Evolutionary conservation across 2,888 invertebrate genomes (phyloP), one percentile per base, ranked within the genome.

Genomic region (Kryphioiulus occultus): DNA sequence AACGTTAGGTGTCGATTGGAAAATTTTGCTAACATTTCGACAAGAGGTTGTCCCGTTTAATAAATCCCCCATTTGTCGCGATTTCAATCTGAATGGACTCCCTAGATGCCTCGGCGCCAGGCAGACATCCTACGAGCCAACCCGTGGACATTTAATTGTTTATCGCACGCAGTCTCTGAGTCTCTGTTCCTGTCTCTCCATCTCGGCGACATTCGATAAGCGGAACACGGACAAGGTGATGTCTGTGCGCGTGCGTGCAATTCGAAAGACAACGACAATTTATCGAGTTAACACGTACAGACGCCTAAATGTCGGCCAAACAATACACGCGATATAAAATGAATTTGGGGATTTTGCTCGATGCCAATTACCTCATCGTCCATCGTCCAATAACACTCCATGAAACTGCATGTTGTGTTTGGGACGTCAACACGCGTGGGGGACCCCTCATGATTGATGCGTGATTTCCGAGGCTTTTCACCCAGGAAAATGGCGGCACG

Each of bases 391-490:
- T 26, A 68, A 68, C 3, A 68, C 68, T 68, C 26, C 19, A 68
- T 68, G 7, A 3, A 5, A 9, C 68, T 22, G 10, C 22, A 26
- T 26, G n/a, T 26, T 26, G 3, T 68, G 68, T 9, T 68, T 68
- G 22, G 68, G 68, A 68, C 26, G 68, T 68, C 68, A 68, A 68
- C 68, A 26, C 68, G 68, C 68, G 68, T 26, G 26, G 68, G 68
- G 68, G 68, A 68, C 68, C 68, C 68, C 68, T 5, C 68, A 68
- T 68, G 68, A 68, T 68, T 68, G 68, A 68, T 68, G 68, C 68
- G 10, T 68, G 68, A 68, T 68, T 68, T 68, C 12, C 26, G 68
- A 68, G 68, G 68, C 68, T 68, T 68, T 68, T 68, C 68, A 68
- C 68, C 68, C 68, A 68, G 68, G 68, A 68, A 68, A 68, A 68